phyloP scores from a whole-genome alignment of 2,113 vertebrate species.

The Crocuta crocuta region DNA sequence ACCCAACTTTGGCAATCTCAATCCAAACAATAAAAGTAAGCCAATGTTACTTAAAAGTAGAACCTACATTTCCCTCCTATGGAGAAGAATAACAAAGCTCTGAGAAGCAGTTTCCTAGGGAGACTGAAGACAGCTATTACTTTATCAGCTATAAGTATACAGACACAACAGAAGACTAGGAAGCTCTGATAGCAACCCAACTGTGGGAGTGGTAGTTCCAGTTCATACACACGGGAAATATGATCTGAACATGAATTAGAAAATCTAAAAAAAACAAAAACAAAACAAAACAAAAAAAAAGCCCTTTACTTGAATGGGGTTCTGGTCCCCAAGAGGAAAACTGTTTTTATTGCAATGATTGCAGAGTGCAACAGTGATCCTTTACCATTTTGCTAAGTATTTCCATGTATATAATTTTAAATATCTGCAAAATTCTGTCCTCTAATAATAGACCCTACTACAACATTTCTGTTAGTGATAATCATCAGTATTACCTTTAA shows the following conservation, averaged over 20 bases:
- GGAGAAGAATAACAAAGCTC: not conserved
- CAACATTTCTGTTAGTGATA: not conserved
- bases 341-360: not conserved
- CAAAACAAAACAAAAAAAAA: not conserved
- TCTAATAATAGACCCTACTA: not conserved
- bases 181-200: not conserved
- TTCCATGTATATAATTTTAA: not conserved
- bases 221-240: not conserved
- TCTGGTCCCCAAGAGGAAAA: not conserved
- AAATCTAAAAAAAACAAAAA: not conserved
- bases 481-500: conserved; percentile 42
- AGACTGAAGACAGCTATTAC: not conserved
- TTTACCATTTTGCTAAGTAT: conserved; percentile 35
- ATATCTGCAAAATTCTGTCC: conserved; percentile 44
- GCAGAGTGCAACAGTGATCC: not conserved
- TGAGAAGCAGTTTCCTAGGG: not conserved
- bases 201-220: not conserved
- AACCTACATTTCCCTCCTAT: not conserved
- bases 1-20: not conserved
- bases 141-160: not conserved
- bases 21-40: conserved; percentile 24
- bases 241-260: not conserved
- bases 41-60: conserved; percentile 17
- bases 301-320: not conserved
- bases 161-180: not conserved